These are phyloP conservation scores for Toxonevra muliebris DNA, from an alignment of 2,888 invertebrate genomes.

Conservation along the genomic window DNA sequence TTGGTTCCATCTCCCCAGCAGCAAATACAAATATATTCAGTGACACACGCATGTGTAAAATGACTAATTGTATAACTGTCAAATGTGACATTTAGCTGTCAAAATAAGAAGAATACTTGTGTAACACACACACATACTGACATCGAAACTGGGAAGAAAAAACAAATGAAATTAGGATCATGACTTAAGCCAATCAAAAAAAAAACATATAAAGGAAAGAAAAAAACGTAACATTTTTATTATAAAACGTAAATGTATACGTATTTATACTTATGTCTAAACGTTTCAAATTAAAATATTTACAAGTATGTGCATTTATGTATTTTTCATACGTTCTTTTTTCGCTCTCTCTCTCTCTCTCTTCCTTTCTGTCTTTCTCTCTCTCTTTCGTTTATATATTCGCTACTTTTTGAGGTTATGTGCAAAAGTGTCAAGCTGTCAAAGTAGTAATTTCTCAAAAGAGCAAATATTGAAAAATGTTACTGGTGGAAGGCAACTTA, in stretches of 20 bases:
- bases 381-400: no score
- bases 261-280: conserved; percentile 34
- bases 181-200: conserved; percentile 29
- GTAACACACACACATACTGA: conserved; percentile 34
- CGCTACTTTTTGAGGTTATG: conserved; percentile 22
- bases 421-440: conserved; percentile 54
- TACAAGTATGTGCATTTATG: neutral
- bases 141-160: conserved; percentile 17
- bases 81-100: conserved; percentile 57
- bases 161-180: conserved; percentile 27
- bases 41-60: conserved; percentile 29
- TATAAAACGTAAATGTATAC: conserved; percentile 19
- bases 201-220: conserved; percentile 25
- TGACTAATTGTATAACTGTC: conserved; percentile 59
- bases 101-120: conserved; percentile 48
- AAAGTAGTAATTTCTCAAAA: conserved; percentile 55
- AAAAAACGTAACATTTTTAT: conserved; percentile 44
- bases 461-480: conserved; percentile 56
- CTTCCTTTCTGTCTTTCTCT: conserved; percentile 31
- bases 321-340: no score
- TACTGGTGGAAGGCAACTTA: conserved; percentile 29
- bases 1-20: neutral
- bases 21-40: neutral
- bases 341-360: no score
- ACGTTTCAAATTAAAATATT: conserved; percentile 50